These are phyloP conservation scores for Corythaixoides concolor DNA, from an alignment of 2,113 vertebrate genomes.

Conservation along the genomic window DNA sequence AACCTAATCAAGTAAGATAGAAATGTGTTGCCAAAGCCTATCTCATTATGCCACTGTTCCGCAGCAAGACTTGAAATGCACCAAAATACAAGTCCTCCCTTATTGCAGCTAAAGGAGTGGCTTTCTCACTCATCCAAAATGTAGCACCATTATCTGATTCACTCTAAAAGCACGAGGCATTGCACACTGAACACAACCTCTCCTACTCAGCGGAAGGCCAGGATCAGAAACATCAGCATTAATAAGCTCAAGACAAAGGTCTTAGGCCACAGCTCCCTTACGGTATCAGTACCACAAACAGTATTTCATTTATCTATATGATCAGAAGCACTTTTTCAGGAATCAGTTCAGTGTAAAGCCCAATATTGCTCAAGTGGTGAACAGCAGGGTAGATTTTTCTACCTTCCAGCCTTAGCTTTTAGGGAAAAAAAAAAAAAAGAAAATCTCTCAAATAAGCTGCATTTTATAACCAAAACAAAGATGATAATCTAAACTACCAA, in stretches of 20 bases:
- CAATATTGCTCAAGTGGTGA: rapidly evolving
- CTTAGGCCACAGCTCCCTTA: neutral
- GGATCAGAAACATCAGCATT: neutral
- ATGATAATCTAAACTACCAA: neutral
- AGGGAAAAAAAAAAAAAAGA: neutral
- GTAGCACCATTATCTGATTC: rapidly evolving
- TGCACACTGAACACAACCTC: neutral
- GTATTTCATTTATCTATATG: rapidly evolving
- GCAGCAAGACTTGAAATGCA: neutral
- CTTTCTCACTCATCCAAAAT: neutral
- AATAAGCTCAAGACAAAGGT: rapidly evolving
- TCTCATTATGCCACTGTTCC: neutral
- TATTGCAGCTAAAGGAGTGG: neutral
- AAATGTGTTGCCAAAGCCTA: neutral
- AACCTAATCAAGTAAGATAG: neutral
- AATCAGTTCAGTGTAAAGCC: too few relatives aligned
- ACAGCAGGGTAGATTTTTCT: neutral
- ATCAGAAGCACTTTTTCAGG: neutral
- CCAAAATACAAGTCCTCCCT: neutral
- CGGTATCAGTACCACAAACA: rapidly evolving
- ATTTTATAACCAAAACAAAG: neutral
- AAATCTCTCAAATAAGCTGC: neutral
- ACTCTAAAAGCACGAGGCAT: neutral
- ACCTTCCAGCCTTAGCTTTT: neutral
- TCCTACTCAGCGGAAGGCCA: neutral